Evolutionary conservation across 2,888 invertebrate genomes (phyloP).

Genomic region (Notodonta dromedarius): DNA sequence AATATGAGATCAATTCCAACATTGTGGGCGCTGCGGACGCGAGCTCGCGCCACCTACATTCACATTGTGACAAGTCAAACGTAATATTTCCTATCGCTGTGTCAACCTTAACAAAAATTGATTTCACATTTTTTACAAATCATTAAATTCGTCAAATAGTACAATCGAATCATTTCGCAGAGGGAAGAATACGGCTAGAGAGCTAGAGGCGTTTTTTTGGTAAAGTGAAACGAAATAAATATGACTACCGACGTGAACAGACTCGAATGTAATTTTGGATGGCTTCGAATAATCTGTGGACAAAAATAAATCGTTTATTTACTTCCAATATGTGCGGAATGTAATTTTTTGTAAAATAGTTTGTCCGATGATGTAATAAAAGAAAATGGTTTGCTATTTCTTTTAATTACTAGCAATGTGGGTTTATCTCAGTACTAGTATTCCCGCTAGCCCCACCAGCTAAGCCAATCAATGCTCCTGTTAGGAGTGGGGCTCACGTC

Average conservation of each 20-base stretch:
- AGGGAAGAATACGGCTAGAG: constrained; percentile 61
- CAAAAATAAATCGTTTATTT: constrained; percentile 10
- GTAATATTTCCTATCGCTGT: constrained; percentile 35
- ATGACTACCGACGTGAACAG: constrained; percentile 54
- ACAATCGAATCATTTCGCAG: constrained; percentile 42
- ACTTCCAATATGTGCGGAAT: too few species aligned
- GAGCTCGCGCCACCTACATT: constrained; percentile 15
- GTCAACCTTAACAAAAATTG: constrained; percentile 47
- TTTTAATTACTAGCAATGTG: too few species aligned
- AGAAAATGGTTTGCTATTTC: too few species aligned
- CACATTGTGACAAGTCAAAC: constrained; percentile 32
- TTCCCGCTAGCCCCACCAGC: too few species aligned
- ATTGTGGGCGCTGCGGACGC: constrained; percentile 28
- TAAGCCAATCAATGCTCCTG: too few species aligned
- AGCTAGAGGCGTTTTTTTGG: constrained; percentile 65
- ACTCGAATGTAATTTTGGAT: constrained; percentile 45
- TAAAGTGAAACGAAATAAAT: constrained; percentile 46
- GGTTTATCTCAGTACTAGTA: too few species aligned
- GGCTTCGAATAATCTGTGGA: constrained; percentile 54
- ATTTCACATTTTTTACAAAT: constrained; percentile 49
- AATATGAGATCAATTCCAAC: constrained; percentile 74
- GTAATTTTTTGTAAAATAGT: too few species aligned
- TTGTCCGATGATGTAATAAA: too few species aligned
- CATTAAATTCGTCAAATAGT: constrained; percentile 43
- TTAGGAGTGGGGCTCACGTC: too few species aligned